phyloP scores from a whole-genome alignment of 2,113 vertebrate genomes.

The Onychorhynchus coronatus region DNA sequence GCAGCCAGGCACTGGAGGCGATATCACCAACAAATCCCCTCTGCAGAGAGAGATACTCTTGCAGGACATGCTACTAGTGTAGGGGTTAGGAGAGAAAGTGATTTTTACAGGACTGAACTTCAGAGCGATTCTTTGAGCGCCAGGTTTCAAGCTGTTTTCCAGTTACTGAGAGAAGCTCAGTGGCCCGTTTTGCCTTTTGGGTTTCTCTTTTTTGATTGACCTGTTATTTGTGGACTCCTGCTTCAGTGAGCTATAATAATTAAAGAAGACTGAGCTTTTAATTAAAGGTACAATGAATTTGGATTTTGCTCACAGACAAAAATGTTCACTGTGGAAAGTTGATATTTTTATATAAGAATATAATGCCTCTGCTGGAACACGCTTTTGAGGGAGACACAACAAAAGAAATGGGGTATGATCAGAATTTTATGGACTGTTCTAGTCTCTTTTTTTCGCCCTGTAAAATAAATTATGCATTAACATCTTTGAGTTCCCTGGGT shows the following conservation, averaged over 20 bases:
- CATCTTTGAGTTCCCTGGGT: neutral
- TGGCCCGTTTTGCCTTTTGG: neutral
- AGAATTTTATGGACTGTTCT: neutral
- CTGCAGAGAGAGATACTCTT: neutral
- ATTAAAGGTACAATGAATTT: neutral
- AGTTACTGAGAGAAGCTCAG: neutral
- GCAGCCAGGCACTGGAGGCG: neutral
- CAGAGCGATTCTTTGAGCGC: neutral
- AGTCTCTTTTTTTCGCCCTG: neutral
- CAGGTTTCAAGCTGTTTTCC: neutral
- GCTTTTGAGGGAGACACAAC: neutral
- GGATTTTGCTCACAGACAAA: neutral
- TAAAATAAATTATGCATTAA: slow-evolving; percentile 22
- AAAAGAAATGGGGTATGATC: neutral
- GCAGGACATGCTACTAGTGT: neutral
- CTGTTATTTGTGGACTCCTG: neutral
- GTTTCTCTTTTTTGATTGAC: neutral
- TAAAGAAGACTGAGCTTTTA: neutral
- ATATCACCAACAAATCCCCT: neutral
- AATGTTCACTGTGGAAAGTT: neutral
- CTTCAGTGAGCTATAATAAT: slow-evolving; percentile 8
- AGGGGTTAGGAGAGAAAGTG: neutral
- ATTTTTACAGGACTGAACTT: slow-evolving; percentile 4
- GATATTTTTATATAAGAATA: neutral
- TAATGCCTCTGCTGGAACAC: neutral